phyloP scores from a whole-genome alignment of 1,140 invertebrate genomes.

The Cephus cinctus region DNA sequence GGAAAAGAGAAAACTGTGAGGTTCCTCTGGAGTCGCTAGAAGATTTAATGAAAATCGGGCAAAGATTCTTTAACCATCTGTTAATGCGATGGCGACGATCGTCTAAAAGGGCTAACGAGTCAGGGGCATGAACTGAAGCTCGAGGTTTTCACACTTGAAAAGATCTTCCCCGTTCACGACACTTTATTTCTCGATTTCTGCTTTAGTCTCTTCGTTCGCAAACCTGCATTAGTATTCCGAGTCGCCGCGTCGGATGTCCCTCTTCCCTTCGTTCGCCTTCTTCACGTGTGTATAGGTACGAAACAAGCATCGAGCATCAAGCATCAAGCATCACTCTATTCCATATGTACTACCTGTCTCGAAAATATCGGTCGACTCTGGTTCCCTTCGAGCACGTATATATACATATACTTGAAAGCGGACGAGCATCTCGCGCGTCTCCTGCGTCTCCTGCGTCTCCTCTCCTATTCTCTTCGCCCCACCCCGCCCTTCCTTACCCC shows the following conservation, averaged over 20 bases:
- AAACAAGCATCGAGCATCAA: no score
- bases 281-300: not conserved
- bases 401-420: not conserved
- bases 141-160: no score
- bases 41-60: no score
- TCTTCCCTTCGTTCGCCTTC: constrained; percentile 16
- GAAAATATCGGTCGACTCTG: constrained; percentile 1
- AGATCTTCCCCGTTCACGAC: not conserved
- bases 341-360: constrained; percentile 1
- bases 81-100: no score
- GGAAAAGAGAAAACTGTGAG: no score
- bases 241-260: constrained; percentile 27
- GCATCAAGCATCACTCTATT: not conserved
- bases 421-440: not conserved
- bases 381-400: not conserved
- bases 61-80: no score
- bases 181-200: not conserved
- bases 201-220: not conserved
- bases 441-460: not conserved
- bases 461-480: not conserved
- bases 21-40: no score
- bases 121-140: no score
- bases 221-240: constrained; percentile 33
- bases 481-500: not conserved
- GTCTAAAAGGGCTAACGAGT: no score